These are phyloP conservation scores for Archips xylosteana DNA, from an alignment of 2,888 invertebrate genomes.

Conservation along the genomic window DNA sequence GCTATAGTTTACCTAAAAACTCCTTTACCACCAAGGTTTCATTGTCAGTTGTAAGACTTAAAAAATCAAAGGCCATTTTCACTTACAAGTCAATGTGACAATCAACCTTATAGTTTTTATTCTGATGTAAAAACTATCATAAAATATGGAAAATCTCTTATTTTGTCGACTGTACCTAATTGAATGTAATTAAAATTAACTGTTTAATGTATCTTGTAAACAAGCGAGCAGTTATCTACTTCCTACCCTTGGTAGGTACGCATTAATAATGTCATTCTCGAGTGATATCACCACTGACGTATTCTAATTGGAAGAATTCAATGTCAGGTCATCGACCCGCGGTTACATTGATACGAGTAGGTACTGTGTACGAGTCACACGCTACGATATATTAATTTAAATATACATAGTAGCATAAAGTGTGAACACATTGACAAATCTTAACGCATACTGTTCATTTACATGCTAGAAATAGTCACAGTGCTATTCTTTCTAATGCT, in stretches of 20 bases:
- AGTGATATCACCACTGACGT: slow-evolving; percentile 43
- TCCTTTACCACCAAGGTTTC: no score
- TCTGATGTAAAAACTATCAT: no score
- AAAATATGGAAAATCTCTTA: no score
- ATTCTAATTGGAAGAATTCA: slow-evolving; percentile 49
- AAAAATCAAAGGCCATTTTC: no score
- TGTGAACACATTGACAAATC: neutral
- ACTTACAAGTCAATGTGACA: no score
- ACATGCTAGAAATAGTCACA: neutral
- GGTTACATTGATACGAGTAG: slow-evolving; percentile 16
- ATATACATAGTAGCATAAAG: neutral
- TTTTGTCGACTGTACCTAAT: neutral
- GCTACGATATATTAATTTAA: slow-evolving; percentile 1
- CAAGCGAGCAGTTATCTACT: slow-evolving; percentile 4
- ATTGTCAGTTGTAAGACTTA: no score
- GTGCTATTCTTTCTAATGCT: no score
- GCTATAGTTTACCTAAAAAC: no score
- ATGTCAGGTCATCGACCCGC: slow-evolving; percentile 49
- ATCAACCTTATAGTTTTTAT: no score
- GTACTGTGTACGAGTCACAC: slow-evolving; percentile 12
- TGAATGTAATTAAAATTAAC: neutral
- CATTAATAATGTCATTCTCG: slow-evolving; percentile 36
- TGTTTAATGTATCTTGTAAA: neutral
- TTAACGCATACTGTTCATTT: neutral
- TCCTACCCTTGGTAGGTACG: slow-evolving; percentile 9